phyloP scores from a whole-genome alignment of 2,797 vertebrate species.

The Betta splendens region DNA sequence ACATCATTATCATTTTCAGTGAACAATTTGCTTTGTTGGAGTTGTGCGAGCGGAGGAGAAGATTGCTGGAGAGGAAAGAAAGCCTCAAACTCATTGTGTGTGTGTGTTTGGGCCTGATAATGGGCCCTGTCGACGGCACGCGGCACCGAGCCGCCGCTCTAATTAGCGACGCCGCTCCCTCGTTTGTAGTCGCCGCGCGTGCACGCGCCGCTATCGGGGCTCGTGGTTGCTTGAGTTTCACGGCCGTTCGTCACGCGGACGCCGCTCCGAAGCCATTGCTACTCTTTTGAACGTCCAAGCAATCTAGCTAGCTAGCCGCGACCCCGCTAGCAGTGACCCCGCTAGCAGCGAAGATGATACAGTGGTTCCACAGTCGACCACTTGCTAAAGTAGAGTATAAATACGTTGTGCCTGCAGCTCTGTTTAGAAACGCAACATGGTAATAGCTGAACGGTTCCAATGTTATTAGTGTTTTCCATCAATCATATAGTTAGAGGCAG shows the following conservation, averaged over 20 bases:
- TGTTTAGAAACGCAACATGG: constrained; percentile 39
- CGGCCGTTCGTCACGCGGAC: constrained; percentile 74
- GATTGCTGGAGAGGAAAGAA: constrained; percentile 38
- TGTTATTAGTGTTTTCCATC: constrained; percentile 2
- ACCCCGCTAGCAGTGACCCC: too few species aligned
- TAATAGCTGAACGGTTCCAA: constrained; percentile 9
- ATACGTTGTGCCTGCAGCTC: constrained; percentile 47
- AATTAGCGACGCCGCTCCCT: constrained; percentile 69
- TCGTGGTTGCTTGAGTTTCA: constrained; percentile 66
- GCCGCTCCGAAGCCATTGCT: constrained; percentile 65
- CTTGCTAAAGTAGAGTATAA: constrained; percentile 41
- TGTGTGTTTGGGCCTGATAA: constrained; percentile 76
- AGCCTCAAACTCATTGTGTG: constrained; percentile 36
- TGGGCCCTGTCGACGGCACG: constrained; percentile 48
- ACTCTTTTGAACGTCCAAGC: constrained; percentile 49
- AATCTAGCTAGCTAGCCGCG: too few species aligned
- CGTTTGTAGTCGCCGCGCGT: constrained; percentile 57
- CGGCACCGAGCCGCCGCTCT: constrained; percentile 53
- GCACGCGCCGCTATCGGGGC: constrained; percentile 41
- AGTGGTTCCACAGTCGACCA: constrained; percentile 34
- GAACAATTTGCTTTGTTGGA: constrained; percentile 70
- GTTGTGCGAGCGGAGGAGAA: constrained; percentile 48
- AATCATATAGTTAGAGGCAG: constrained; percentile 8
- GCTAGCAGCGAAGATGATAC: too few species aligned
- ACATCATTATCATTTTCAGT: constrained; percentile 68